phyloP scores from a whole-genome alignment of 2,888 invertebrate genomes.

The Trypoxylon attenuatum region DNA sequence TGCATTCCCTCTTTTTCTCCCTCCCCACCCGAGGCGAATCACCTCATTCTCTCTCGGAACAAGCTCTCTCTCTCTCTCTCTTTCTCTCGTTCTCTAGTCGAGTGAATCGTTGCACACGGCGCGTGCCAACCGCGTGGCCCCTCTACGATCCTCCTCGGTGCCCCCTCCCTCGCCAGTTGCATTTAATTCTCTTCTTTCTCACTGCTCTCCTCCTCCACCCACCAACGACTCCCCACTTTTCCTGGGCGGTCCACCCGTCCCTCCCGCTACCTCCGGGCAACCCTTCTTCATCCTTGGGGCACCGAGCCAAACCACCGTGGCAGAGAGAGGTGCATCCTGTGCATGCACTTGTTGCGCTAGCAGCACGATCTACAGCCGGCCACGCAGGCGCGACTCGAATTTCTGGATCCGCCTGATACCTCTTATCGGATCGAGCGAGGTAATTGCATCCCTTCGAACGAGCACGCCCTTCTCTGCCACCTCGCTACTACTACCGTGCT shows the following conservation, averaged over 20 bases:
- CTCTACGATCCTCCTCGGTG: slow-evolving; percentile 47
- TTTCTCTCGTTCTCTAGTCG: slow-evolving; percentile 26
- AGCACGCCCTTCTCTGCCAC: background rate
- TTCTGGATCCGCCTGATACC: slow-evolving; percentile 36
- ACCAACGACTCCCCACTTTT: slow-evolving; percentile 47
- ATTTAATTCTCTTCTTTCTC: slow-evolving; percentile 54
- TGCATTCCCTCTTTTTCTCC: background rate
- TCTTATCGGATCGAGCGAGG: slow-evolving; percentile 1
- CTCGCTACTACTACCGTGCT: no score
- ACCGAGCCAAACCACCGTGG: slow-evolving; percentile 13
- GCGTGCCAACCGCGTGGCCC: slow-evolving; percentile 73
- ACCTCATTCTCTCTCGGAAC: slow-evolving; percentile 22
- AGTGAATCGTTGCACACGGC: slow-evolving; percentile 71
- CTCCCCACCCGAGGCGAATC: slow-evolving; percentile 23
- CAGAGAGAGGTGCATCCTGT: slow-evolving; percentile 53
- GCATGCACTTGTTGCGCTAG: slow-evolving; percentile 70
- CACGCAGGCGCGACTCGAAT: slow-evolving; percentile 46
- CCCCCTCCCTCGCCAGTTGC: slow-evolving; percentile 59
- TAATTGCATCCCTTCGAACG: background rate
- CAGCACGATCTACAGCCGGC: slow-evolving; percentile 41
- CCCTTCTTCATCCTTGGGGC: slow-evolving; percentile 15
- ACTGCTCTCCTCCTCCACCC: slow-evolving; percentile 38
- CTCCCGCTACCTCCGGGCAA: no score
- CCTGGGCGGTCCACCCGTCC: slow-evolving; percentile 34
- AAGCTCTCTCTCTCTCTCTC: slow-evolving; percentile 19